Conservation (phyloP, 1,140 invertebrate genomes). For the Brachionus rubens region DNA sequence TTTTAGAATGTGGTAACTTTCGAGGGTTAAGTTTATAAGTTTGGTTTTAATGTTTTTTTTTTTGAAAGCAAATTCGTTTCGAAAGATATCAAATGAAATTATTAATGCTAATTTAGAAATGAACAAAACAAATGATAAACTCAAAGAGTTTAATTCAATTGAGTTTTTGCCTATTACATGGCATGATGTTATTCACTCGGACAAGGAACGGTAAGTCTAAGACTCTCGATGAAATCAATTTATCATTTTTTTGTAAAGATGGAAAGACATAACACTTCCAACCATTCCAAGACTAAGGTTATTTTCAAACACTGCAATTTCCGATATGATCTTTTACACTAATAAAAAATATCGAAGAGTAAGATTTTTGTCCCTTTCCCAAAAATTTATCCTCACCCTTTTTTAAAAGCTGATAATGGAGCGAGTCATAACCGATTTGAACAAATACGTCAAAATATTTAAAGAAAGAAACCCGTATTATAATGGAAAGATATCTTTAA, state of each 20-base stretch:
- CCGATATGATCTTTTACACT: constrained; percentile 20
- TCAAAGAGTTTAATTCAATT: constrained; percentile 19
- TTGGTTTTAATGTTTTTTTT: neutral
- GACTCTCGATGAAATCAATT: neutral
- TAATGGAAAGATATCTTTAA: constrained; percentile 6
- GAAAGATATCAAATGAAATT: constrained; percentile 1
- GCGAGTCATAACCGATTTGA: neutral
- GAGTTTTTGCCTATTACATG: constrained; percentile 12
- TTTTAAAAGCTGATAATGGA: neutral
- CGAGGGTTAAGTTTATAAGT: no score
- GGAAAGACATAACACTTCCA: constrained; percentile 22
- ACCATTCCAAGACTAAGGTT: neutral
- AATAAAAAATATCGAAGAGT: neutral
- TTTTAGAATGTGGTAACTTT: constrained; percentile 3
- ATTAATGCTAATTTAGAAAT: neutral
- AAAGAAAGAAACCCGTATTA: neutral
- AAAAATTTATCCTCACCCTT: no score
- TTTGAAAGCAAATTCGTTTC: neutral
- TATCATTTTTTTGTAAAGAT: neutral
- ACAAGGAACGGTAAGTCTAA: neutral
- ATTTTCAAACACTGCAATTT: constrained; percentile 21
- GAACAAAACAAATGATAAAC: neutral
- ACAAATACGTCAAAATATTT: constrained; percentile 21
- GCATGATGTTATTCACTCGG: constrained; percentile 24
- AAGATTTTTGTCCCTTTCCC: no score